Base-by-base conservation (phyloP, 1,140 invertebrate species). In the roundworm (Caenorhabditis elegans) region DNA sequence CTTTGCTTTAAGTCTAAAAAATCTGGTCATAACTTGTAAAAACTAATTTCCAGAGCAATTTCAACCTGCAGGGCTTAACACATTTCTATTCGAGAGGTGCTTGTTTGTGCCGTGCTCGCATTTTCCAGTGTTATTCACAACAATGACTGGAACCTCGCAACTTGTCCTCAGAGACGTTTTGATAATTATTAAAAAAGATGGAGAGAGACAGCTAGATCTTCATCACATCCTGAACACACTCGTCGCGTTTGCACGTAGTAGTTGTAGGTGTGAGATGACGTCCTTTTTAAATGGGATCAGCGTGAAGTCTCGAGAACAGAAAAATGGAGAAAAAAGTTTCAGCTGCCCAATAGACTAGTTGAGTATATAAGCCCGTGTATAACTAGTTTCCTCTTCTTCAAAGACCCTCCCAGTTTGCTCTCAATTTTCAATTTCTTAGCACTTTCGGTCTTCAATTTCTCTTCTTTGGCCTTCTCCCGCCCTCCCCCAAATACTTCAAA, bases 281-380 rank as follows among this genome's bases (percentile, higher is more conserved):
- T 70, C 53, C n/a, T 60, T 60, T 53, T 24, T 60, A 31, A 60
- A 60, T 60, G 34, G 53, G 53, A 60, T 60, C 53, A 60, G 19
- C 13, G 28, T 2, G n/a, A 17, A 60, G n/a, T n/a, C n/a, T n/a
- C n/a, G n/a, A 34, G 6, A 28, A 22, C 19, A 70, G 5, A 70
- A 24, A 24, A 55, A 24, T 3, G 60, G 39, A 65, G 31, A 65
- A 51, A 51, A 24, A 51, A 60, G 53, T 60, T 60, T 60, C 53
- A 60, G 53, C 53, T 60, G 53, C n/a, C n/a, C 10, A 31, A 28
- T 26, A 13, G 53, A 6, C 53, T 15, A 60, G 28, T 31, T 60
- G 34, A 34, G n/a, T 31, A 53, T 53, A 26, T 53, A 48, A 48
- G 19, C n/a, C 19, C 15, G 49, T 26, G 22, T 53, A 24, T 53